phyloP scores from a whole-genome alignment of 2,888 invertebrate species.

The Chloroclysta siterata region DNA sequence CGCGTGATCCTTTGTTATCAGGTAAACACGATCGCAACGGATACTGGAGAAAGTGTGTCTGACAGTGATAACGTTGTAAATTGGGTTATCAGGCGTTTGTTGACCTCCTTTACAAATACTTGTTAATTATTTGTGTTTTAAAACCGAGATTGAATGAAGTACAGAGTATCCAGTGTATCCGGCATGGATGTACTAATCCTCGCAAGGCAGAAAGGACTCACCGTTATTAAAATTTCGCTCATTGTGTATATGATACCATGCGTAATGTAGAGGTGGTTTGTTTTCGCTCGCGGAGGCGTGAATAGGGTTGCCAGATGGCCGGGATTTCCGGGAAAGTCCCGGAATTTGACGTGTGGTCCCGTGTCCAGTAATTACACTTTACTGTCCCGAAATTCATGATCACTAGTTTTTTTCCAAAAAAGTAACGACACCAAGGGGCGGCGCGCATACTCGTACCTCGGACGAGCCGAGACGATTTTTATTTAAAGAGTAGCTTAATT shows the following conservation, averaged over 20 bases:
- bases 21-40: constrained; percentile 20
- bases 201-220: constrained; percentile 31
- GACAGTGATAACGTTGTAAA: constrained; percentile 38
- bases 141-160: constrained; percentile 12
- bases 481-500: too few relatives aligned
- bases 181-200: constrained; percentile 20
- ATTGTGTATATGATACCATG: constrained; percentile 20
- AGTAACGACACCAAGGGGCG: too few relatives aligned
- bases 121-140: constrained; percentile 15
- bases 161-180: constrained; percentile 18
- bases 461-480: too few relatives aligned
- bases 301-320: too few relatives aligned
- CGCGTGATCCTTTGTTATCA: constrained; percentile 30
- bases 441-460: too few relatives aligned
- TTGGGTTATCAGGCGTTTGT: constrained; percentile 38
- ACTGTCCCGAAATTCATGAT: too few relatives aligned
- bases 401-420: too few relatives aligned
- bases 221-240: constrained; percentile 35
- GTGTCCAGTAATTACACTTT: too few relatives aligned
- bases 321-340: too few relatives aligned
- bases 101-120: constrained; percentile 32
- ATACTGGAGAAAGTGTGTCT: constrained; percentile 33
- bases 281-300: constrained; percentile 27
- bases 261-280: constrained; percentile 24
- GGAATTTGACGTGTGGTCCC: too few relatives aligned